A percentile compares a stretch with the other conserved stretches of the same genome.
phyloP scores from a whole-genome alignment of 2,113 vertebrate genomes.

The Oryzias celebensis region DNA sequence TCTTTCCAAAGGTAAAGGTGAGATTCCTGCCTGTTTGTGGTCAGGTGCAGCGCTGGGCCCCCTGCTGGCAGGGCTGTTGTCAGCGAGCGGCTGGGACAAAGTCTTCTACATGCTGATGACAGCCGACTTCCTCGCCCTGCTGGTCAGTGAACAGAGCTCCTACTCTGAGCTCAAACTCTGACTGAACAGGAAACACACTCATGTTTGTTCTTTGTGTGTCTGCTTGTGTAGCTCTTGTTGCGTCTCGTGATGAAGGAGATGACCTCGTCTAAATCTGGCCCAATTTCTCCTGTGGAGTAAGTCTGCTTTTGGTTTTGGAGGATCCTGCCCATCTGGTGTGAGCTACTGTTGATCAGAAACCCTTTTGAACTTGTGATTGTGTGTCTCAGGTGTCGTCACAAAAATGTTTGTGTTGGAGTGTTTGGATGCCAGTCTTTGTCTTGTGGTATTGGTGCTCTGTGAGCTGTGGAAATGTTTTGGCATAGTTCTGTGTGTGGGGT shows the following conservation, averaged over 20 bases:
- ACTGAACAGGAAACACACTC: not conserved
- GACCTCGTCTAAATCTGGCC: constrained; percentile 46
- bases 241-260: constrained; percentile 74
- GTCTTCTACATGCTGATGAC: constrained; percentile 97
- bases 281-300: constrained; percentile 67
- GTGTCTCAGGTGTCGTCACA: no score
- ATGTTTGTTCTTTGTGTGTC: not conserved
- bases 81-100: constrained; percentile 85
- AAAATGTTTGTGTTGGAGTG: no score
- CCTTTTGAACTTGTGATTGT: no score
- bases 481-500: no score
- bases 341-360: no score
- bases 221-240: constrained; percentile 64
- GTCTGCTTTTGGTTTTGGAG: constrained; percentile 24
- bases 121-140: constrained; percentile 84
- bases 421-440: no score
- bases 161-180: not conserved
- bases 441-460: no score
- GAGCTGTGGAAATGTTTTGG: no score
- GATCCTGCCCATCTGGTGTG: no score
- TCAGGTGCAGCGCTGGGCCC: constrained; percentile 91
- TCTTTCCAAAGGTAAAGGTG: not conserved
- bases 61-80: constrained; percentile 88
- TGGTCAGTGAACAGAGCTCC: constrained; percentile 74
- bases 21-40: not conserved